phyloP scores from a whole-genome alignment of 1,140 invertebrate species.

The Zaprionus nigranus region DNA sequence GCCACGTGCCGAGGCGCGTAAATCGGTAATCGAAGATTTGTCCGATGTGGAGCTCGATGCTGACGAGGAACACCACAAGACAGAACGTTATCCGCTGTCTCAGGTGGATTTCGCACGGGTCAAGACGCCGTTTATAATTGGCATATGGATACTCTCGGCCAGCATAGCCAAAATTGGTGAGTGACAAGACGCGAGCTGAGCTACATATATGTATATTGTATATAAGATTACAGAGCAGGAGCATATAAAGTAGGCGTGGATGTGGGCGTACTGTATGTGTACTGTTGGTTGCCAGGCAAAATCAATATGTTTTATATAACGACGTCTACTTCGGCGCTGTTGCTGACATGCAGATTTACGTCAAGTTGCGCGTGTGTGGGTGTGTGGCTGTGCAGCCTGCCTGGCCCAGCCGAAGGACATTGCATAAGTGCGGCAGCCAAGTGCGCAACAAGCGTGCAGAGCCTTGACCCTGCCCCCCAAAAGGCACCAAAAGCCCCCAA shows the following conservation, averaged over 20 bases:
- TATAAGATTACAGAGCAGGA: background rate
- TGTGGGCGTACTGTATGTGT: constrained; percentile 22
- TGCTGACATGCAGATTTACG: constrained; percentile 72
- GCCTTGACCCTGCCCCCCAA: constrained; percentile 62
- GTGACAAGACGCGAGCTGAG: constrained; percentile 65
- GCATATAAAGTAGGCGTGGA: background rate
- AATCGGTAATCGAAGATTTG: constrained; percentile 16
- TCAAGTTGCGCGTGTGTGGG: constrained; percentile 45
- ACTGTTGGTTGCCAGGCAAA: constrained; percentile 55
- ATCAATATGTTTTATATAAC: constrained; percentile 81
- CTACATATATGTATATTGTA: background rate
- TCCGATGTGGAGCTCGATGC: constrained; percentile 42
- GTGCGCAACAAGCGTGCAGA: constrained; percentile 70
- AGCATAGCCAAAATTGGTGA: constrained; percentile 98
- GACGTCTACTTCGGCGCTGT: constrained; percentile 49
- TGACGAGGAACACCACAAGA: constrained; percentile 50
- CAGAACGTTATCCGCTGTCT: constrained; percentile 89
- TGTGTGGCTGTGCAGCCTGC: constrained; percentile 29
- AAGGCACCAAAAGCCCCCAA: constrained; percentile 12
- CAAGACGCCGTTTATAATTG: constrained; percentile 96
- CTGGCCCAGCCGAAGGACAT: constrained; percentile 59
- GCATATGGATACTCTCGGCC: constrained; percentile 97
- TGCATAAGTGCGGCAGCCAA: constrained; percentile 62
- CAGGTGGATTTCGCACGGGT: constrained; percentile 94
- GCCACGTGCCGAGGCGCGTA: constrained; percentile 45